Evolutionary conservation across 2,888 invertebrate species (phyloP).

Genomic region (Ferdinandea cuprea): DNA sequence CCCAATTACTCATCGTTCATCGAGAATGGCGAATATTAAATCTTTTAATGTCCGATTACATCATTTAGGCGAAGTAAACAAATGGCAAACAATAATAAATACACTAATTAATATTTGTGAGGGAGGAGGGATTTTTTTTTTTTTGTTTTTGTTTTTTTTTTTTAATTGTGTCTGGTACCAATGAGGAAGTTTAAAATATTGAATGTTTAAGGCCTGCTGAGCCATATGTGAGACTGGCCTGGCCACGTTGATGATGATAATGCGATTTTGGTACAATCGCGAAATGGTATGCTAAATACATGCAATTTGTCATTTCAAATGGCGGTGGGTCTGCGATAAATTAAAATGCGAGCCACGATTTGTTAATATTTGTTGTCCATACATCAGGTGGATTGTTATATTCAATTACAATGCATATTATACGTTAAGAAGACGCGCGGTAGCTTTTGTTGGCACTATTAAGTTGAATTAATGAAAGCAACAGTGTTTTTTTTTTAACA

Average conservation of each 20-base stretch:
- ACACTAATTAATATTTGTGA: slow-evolving; percentile 60
- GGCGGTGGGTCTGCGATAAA: slow-evolving; percentile 4
- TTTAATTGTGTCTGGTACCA: slow-evolving; percentile 27
- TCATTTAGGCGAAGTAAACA: slow-evolving; percentile 57
- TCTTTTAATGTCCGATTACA: slow-evolving; percentile 50
- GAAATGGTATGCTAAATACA: slow-evolving; percentile 57
- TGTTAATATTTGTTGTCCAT: slow-evolving; percentile 20
- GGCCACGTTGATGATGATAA: slow-evolving; percentile 29
- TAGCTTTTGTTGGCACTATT: background rate
- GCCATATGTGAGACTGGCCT: slow-evolving; percentile 21
- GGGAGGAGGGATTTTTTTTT: slow-evolving; percentile 26
- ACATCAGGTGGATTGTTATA: slow-evolving; percentile 7
- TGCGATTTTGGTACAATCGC: slow-evolving; percentile 49
- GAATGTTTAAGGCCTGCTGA: slow-evolving; percentile 28
- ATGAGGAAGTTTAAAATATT: slow-evolving; percentile 57
- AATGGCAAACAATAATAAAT: slow-evolving; percentile 65
- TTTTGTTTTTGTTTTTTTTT: slow-evolving; percentile 35
- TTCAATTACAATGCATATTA: slow-evolving; percentile 4
- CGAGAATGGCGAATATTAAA: slow-evolving; percentile 26
- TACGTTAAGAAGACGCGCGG: slow-evolving; percentile 9
- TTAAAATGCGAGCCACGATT: slow-evolving; percentile 43
- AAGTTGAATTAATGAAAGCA: background rate
- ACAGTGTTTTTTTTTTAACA: background rate
- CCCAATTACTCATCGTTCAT: slow-evolving; percentile 64
- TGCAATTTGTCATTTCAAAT: slow-evolving; percentile 66